Base-by-base conservation (phyloP, 2,113 vertebrate genomes). In the Xiphophorus maculatus region DNA sequence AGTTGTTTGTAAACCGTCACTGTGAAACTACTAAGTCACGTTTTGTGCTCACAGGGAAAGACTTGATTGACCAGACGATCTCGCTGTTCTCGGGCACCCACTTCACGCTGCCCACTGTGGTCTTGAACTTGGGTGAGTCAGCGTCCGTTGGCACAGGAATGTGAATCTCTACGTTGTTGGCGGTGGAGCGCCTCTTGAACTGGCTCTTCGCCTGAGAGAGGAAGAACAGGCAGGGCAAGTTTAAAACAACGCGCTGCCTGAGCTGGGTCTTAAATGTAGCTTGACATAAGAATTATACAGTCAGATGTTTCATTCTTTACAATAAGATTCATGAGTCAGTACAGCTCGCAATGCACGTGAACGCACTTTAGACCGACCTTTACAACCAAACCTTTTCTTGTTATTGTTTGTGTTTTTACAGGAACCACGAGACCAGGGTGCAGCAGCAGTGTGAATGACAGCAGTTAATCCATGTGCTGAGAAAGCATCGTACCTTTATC, bases 131-230 rank as follows among this genome's bases (percentile, higher is more conserved):
- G 80, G 98, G 98, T 0, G 98, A 98, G 90, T 99, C 98, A 0
- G 98, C 97, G 0, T 99, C 98, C 0, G 98, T 99, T 72, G 98
- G 97, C 51, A 99, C 98, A 0, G 98, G 98, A 90, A 99, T 99
- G 94, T 99, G 98, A 90, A 99, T 99, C 91, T 99, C 98, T 90
- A 99, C 98, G 0, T 99, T 99, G 94, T 99, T 99, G 91, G 97
- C 98, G 0, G 97, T 99, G 12, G 98, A 99, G 33, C 98, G 92
- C 32, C 98, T 95, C 71, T 99, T 99, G 87, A 99, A 99, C 17
- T 99, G 98, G 88, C 97, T 99, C 90, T 99, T 99, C 1, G 97
- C 97, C 98, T 99, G 42, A 61, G 40, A 72, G 51, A 15, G 2
- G 63, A 22, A 83, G 30, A 89, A 91, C 85, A 83, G 83, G 83